phyloP scores from a whole-genome alignment of 1,140 invertebrate species.

The Matsumurasca onukii region DNA sequence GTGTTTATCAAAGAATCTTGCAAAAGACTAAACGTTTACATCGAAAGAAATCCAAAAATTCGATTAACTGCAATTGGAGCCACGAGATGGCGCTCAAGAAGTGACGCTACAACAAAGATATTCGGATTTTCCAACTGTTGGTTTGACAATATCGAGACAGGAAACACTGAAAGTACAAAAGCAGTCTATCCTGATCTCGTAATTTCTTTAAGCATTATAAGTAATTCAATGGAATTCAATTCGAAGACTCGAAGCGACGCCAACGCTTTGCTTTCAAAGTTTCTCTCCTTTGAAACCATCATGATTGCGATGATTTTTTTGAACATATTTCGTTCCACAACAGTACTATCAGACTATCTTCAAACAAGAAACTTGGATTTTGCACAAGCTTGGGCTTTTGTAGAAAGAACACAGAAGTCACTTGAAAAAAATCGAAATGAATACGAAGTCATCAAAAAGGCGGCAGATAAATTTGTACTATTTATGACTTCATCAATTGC shows the following conservation, averaged over 20 bases:
- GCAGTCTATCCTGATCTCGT: not conserved
- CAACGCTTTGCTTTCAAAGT: not conserved
- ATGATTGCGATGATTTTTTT: not conserved
- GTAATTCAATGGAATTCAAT: not conserved
- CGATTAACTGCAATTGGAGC: not conserved
- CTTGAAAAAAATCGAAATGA: not conserved
- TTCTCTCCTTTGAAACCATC: not conserved
- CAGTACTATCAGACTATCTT: not conserved
- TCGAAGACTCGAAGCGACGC: not conserved
- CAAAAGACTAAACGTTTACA: constrained; percentile 3
- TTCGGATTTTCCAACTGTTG: not conserved
- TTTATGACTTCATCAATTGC: not conserved
- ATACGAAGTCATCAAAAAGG: not conserved
- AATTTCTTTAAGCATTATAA: not conserved
- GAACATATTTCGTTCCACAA: not conserved
- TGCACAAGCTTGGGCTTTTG: not conserved
- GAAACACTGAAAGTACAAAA: not conserved
- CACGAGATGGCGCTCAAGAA: not conserved
- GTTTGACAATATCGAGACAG: not conserved
- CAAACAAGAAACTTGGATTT: not conserved
- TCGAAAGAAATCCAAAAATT: not conserved
- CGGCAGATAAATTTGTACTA: not conserved
- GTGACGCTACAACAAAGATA: not conserved
- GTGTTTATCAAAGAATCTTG: constrained; percentile 2
- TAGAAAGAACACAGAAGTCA: not conserved